These are phyloP conservation scores for Clarias magur DNA, from an alignment of 2,113 vertebrate species.

Conservation along the genomic window DNA sequence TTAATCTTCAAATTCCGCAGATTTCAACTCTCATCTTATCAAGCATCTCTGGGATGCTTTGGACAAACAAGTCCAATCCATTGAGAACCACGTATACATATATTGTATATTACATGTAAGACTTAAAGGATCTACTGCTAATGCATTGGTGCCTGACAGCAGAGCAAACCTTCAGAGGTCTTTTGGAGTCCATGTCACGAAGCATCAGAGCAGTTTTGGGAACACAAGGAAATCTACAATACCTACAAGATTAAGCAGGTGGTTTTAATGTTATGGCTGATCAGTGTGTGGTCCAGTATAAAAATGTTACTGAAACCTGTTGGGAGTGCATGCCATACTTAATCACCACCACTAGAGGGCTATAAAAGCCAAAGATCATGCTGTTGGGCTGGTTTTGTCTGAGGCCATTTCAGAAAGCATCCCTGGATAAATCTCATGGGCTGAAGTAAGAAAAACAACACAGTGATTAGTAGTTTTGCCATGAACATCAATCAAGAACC, in stretches of 20 bases:
- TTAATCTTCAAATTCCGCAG: background rate
- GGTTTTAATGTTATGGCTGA: too few relatives aligned
- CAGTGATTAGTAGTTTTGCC: constrained; percentile 21
- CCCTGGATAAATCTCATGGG: constrained; percentile 4
- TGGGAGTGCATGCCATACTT: constrained; percentile 23
- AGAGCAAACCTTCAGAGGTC: background rate
- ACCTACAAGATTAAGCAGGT: background rate
- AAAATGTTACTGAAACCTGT: background rate
- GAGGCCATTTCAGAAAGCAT: constrained; percentile 7
- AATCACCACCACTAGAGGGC: constrained; percentile 48
- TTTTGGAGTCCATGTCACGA: background rate
- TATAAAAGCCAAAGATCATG: constrained; percentile 49
- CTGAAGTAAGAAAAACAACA: constrained; percentile 32
- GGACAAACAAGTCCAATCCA: too few relatives aligned
- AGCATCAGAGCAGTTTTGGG: background rate
- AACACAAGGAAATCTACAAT: too few relatives aligned
- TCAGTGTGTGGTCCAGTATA: background rate
- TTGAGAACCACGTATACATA: background rate
- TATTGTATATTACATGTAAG: background rate
- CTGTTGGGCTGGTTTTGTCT: background rate
- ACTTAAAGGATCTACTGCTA: background rate
- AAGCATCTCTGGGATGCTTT: background rate
- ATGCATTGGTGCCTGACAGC: background rate
- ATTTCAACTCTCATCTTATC: too few relatives aligned
- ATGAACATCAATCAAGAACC: constrained; percentile 3